A percentile compares a stretch with the other conserved stretches of the same genome.
Evolutionary conservation across 2,113 vertebrate genomes (phyloP).

Genomic region (Cyprinodon tularosa): DNA sequence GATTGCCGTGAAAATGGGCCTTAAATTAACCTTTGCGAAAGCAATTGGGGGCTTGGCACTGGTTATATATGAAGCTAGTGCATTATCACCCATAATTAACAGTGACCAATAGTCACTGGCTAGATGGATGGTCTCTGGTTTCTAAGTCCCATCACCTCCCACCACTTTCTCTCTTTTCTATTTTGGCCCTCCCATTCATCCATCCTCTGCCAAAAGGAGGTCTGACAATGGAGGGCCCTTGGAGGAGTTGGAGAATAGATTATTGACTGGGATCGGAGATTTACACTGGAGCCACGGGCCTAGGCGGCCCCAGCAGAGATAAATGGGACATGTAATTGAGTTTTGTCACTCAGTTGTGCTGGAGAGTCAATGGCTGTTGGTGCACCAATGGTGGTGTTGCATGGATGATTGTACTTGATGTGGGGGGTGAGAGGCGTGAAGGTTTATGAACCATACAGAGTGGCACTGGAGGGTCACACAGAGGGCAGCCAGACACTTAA

Average conservation of each 20-base stretch:
- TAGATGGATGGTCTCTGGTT: slow-evolving; percentile 73
- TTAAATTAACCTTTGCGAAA: slow-evolving; percentile 40
- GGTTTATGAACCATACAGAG: slow-evolving; percentile 74
- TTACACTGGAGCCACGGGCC: slow-evolving; percentile 76
- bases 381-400: slow-evolving; percentile 50
- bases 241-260: slow-evolving; percentile 76
- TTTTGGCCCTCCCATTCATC: slow-evolving; percentile 60
- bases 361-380: slow-evolving; percentile 57
- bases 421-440: slow-evolving; percentile 29
- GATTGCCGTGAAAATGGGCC: slow-evolving; percentile 6
- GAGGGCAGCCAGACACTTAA: slow-evolving; percentile 68
- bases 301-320: slow-evolving; percentile 69
- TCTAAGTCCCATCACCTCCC: slow-evolving; percentile 59
- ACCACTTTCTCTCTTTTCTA: slow-evolving; percentile 60
- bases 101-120: slow-evolving; percentile 67
- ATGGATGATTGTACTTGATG: slow-evolving; percentile 50
- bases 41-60: slow-evolving; percentile 29
- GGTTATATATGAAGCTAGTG: slow-evolving; percentile 46
- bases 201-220: slow-evolving; percentile 68
- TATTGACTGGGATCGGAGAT: slow-evolving; percentile 81
- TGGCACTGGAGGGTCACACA: slow-evolving; percentile 65
- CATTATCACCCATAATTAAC: slow-evolving; percentile 73
- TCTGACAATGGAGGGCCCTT: slow-evolving; percentile 74
- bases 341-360: slow-evolving; percentile 76
- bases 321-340: slow-evolving; percentile 80